Evolutionary conservation across 2,113 vertebrate genomes (phyloP).

Genomic region (Nothobranchius kuhntae): DNA sequence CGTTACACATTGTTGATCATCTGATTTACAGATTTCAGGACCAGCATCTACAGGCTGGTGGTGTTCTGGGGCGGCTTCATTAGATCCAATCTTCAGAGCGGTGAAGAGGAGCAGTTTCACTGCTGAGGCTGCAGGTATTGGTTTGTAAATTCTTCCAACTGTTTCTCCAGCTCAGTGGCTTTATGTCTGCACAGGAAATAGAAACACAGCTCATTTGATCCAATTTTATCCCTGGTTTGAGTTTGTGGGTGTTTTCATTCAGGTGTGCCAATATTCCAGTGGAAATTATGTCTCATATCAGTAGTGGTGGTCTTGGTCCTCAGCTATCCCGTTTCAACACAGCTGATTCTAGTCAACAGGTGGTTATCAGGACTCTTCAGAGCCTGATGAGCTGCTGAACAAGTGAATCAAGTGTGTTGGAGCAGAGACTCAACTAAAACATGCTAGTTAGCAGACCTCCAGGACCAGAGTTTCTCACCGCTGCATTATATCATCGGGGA

Average conservation of each 20-base stretch:
- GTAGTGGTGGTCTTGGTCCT: too few species aligned
- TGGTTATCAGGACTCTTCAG: too few species aligned
- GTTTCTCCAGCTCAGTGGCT: slow-evolving; percentile 88
- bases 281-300: not conserved
- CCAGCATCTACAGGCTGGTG: not conserved
- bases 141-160: slow-evolving; percentile 88
- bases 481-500: not conserved
- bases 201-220: not conserved
- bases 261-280: too few species aligned
- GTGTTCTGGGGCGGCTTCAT: slow-evolving; percentile 7
- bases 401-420: too few species aligned
- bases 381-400: too few species aligned
- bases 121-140: slow-evolving; percentile 85
- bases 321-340: too few species aligned
- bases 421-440: too few species aligned
- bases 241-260: not conserved
- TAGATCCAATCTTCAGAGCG: slow-evolving; percentile 16
- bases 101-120: slow-evolving; percentile 40
- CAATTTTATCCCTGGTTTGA: not conserved
- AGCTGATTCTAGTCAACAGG: too few species aligned
- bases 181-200: slow-evolving; percentile 84
- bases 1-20: not conserved
- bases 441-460: too few species aligned
- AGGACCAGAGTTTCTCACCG: too few species aligned
- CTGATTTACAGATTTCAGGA: not conserved